These are phyloP conservation scores for Campoplex capitator DNA, from an alignment of 2,888 invertebrate genomes.

Conservation along the genomic window DNA sequence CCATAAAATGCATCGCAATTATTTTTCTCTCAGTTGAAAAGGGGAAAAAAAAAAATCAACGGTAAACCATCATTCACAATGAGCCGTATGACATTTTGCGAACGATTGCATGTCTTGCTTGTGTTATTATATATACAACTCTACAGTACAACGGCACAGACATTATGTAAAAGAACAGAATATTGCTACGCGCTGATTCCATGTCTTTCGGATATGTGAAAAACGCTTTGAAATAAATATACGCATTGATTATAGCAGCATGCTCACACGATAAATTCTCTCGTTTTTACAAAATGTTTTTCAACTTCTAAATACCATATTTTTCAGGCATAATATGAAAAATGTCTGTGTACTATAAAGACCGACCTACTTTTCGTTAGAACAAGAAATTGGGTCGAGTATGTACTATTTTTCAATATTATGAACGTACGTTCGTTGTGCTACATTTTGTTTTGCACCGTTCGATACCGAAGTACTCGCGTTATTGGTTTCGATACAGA, in stretches of 20 bases:
- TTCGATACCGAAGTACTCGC: background rate
- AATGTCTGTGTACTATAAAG: background rate
- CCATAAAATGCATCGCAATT: background rate
- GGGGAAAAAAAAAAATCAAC: background rate
- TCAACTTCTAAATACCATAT: background rate
- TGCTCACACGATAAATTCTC: background rate
- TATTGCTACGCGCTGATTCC: slow-evolving; percentile 3
- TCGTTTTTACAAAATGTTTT: background rate
- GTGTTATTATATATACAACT: slow-evolving; percentile 38
- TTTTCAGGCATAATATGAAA: background rate
- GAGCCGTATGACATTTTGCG: slow-evolving; percentile 28
- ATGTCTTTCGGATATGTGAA: background rate
- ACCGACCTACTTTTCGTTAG: background rate
- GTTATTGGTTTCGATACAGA: slow-evolving; percentile 12
- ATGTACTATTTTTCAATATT: background rate
- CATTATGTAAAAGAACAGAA: background rate
- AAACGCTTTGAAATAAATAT: background rate
- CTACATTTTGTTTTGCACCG: background rate
- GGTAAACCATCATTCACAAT: slow-evolving; percentile 1
- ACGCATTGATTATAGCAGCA: background rate
- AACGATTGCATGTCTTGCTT: slow-evolving; percentile 18
- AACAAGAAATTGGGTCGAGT: background rate
- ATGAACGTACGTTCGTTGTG: background rate
- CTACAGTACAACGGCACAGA: background rate
- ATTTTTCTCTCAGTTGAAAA: slow-evolving; percentile 6